Conservation (phyloP, 1,140 invertebrate species). For the Scylla paramamosain region DNA sequence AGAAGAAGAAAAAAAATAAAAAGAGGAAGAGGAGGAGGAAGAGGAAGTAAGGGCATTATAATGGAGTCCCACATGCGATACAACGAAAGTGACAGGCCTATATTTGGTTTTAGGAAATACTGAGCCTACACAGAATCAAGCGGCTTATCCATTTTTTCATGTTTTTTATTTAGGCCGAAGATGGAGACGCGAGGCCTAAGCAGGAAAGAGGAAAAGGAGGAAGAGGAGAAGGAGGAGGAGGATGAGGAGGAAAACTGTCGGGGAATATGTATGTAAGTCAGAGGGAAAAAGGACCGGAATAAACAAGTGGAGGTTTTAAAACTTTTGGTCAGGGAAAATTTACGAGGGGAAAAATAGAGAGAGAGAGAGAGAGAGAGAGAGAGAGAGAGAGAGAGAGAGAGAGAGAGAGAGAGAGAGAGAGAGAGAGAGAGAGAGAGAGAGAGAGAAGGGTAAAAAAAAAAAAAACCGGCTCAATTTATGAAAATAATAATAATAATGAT, state of each 20-base stretch:
- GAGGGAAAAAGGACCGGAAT: neutral
- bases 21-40: neutral
- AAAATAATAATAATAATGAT: neutral
- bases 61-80: neutral
- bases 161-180: neutral
- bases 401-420: neutral
- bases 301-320: conserved; percentile 16
- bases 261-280: conserved; percentile 23
- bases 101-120: neutral
- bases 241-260: neutral
- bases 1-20: neutral
- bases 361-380: neutral
- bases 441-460: neutral
- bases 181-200: neutral
- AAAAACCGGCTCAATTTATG: neutral
- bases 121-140: neutral
- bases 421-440: neutral
- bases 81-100: neutral
- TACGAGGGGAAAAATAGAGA: neutral
- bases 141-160: neutral
- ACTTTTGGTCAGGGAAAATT: neutral
- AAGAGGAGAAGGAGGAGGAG: neutral
- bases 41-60: neutral
- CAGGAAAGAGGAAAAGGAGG: neutral
- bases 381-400: conserved; percentile 37